Evolutionary conservation across 2,113 vertebrate genomes (phyloP).

Genomic region (Dunckerocampus dactyliophorus): DNA sequence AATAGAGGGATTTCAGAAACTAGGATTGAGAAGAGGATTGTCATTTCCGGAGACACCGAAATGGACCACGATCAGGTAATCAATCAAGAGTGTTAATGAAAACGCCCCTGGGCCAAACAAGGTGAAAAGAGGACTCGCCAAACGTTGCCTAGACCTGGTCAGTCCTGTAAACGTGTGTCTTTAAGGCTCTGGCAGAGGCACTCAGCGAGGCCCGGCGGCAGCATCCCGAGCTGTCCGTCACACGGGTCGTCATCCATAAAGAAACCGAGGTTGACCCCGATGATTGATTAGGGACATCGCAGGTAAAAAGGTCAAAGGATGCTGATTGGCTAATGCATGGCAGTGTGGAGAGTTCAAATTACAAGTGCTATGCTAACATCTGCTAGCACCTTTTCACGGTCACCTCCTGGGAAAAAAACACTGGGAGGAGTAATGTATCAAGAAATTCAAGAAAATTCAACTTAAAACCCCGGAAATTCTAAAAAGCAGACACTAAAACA

Average conservation of each 20-base stretch:
- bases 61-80: constrained; percentile 84
- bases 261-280: constrained; percentile 90
- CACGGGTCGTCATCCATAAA: constrained; percentile 96
- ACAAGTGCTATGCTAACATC: constrained; percentile 6
- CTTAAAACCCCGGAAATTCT: too few species aligned
- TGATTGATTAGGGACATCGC: constrained; percentile 51
- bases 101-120: too few species aligned
- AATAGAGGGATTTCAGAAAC: constrained; percentile 91
- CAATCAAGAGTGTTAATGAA: not conserved
- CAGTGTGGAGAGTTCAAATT: not conserved
- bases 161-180: constrained; percentile 2
- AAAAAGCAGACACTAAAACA: too few species aligned
- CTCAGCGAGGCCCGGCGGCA: constrained; percentile 94
- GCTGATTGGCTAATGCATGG: constrained; percentile 40
- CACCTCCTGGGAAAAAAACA: too few species aligned
- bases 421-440: too few species aligned
- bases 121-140: too few species aligned
- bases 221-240: constrained; percentile 98
- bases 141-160: not conserved
- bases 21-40: constrained; percentile 95
- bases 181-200: constrained; percentile 90
- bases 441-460: too few species aligned
- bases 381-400: too few species aligned
- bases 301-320: constrained; percentile 35
- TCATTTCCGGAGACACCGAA: constrained; percentile 94